Conservation (phyloP, 2,888 invertebrate genomes). For the Stenotaenia linearis region DNA sequence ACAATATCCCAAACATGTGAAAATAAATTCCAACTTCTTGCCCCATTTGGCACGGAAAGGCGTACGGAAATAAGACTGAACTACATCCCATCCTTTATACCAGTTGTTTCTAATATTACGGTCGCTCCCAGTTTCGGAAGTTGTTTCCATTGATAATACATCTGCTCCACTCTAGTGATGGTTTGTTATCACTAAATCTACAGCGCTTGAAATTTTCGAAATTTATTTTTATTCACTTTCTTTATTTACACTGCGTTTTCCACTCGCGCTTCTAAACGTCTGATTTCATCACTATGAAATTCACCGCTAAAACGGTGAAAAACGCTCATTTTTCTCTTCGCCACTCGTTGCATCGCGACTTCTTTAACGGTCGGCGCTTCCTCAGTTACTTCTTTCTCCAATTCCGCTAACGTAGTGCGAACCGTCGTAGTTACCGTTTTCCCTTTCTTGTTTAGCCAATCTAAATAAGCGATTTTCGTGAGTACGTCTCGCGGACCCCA, state of each 20-base stretch:
- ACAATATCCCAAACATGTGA: neutral
- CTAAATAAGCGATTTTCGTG: neutral
- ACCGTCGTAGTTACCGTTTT: neutral
- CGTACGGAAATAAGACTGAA: neutral
- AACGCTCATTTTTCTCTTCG: neutral
- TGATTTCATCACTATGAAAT: neutral
- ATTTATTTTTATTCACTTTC: neutral
- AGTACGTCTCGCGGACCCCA: neutral
- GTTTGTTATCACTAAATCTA: no score
- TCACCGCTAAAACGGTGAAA: neutral
- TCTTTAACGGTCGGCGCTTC: neutral
- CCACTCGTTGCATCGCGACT: neutral
- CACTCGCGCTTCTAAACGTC: neutral
- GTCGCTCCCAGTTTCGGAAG: no score
- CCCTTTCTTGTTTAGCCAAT: neutral
- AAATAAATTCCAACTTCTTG: neutral
- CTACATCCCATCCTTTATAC: neutral
- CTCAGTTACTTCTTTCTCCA: neutral
- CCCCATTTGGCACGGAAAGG: neutral
- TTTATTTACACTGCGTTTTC: no score
- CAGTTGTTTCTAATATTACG: neutral
- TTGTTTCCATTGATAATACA: no score
- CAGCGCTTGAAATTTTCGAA: no score
- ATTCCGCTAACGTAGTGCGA: neutral
- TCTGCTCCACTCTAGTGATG: no score